Evolutionary conservation across 2,113 vertebrate genomes (phyloP), one percentile per base, ranked within the genome.

Genomic region (Phylloscopus trochilus): DNA sequence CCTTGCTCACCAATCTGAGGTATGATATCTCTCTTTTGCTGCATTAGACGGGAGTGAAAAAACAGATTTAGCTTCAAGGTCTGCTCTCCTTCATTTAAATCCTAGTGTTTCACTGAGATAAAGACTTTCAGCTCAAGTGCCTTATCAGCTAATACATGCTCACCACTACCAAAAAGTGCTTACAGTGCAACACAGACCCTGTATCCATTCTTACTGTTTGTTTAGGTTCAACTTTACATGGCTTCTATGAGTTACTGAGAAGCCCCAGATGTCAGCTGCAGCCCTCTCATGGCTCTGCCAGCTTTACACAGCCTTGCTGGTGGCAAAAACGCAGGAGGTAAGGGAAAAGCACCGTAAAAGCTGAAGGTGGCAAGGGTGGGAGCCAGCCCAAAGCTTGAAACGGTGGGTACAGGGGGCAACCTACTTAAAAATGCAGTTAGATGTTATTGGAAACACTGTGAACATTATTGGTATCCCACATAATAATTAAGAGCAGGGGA

Each of bases 331-430:
- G 53, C 18, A 12, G 35, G 30, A 62, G 16, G 2, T 13, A 10
- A 77, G 58, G 17, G 39, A 13, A 49, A 84, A 46, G 14, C 43
- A 68, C 11, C 4, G 4, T 18, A 58, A 47, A 41, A 15, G 2
- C 3, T 18, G 5, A 7, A 15, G 7, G 11, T 22, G 7, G 39
- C 35, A 39, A 52, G 30, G n/a, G 22, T 60, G 60, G 33, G 15
- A 53, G 13, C 13, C 39, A 86, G 16, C 20, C 37, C 51, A 58
- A 46, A 46, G 33, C 33, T 46, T 80, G 63, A 79, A 52, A 64
- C 0, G 0, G 10, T 43, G 6, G 10, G 10, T n/a, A 39, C 12
- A n/a, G 51, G 11, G 15, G 15, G 17, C 10, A 69, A 47, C 46
- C 9, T 35, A 9, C 18, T 18, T 43, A 35, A 63, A 43, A 56